Evolutionary conservation across 2,888 invertebrate genomes (phyloP), one percentile per base, ranked within the genome.

Genomic region (Thyatira batis): DNA sequence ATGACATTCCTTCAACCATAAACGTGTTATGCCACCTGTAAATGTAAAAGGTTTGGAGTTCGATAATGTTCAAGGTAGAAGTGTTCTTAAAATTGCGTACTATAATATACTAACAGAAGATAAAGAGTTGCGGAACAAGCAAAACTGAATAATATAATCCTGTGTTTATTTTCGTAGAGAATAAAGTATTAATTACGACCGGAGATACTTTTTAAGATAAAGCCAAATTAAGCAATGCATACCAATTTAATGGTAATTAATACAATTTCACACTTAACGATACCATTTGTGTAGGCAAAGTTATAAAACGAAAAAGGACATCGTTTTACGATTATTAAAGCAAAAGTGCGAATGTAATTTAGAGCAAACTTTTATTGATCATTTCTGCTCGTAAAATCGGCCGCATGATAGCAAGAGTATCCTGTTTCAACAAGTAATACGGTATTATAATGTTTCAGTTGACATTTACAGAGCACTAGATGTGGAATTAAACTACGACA

Each of bases 391-490:
- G 48, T 55, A 61, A 45, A 45, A 45, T 23, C n/a, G n/a, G 25
- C 13, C n/a, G 23, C 23, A 25, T 45, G 45, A 46, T 46, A 46
- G 45, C 45, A 46, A 25, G 13, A 46, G 9, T 25, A 46, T 46
- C 23, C 9, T 23, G 11, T 45, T 25, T 13, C 39, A 17, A 23
- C 25, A 23, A 46, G 25, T 25, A 53, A 58, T 62, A 66, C 63
- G 53, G 60, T 66, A 25, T 46, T 46, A 46, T n/a, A 46, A 46
- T 25, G 45, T 46, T 23, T 65, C 60, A 45, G 64, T 65, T 73
- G 68, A 65, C 68, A 74, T 75, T 70, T 68, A 71, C 66, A 71
- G 65, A 67, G 58, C 63, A 56, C 55, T 61, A 66, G 65, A 66
- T 64, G 64, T 58, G 65, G 62, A 61, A 65, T 67, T 63, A 71